Evolutionary conservation across 2,113 vertebrate genomes (phyloP), one percentile per base, ranked within the genome.

Genomic region (Zapus hudsonius): DNA sequence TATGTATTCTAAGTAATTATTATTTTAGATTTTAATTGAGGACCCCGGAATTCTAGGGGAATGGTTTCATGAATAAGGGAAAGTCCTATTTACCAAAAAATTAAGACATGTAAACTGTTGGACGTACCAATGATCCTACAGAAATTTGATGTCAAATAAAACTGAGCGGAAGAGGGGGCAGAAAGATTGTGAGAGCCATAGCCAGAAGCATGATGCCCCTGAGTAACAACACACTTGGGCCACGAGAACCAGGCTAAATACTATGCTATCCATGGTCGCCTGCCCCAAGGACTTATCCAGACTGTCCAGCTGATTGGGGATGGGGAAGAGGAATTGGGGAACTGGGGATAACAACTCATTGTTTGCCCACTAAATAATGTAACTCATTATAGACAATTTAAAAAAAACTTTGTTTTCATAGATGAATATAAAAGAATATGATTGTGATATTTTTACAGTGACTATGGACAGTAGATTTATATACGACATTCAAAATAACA

Each of bases 1-100:
- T 63, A 59, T 64, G 85, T 81, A 90, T 42, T 87, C 66, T 52
- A 82, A 27, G 11, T 8, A 75, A 73, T 70, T 78, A 55, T 61
- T 38, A 40, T 22, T 92, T 92, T 91, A 36, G 67, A 27, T 91
- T 95, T 91, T 85, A 83, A 33, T 11, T 40, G 61, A 84, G 38
- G 29, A 6, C 12, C 11, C 92, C 33, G 72, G 92, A 90, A 61
- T 25, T 12, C 70, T 87, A 67, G 76, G 72, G 23, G n/a, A 87
- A 91, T 47, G 9, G 23, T 20, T 9, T 4, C 57, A 40, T 80
- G 2, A 20, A 69, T 91, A 75, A 89, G 2, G 78, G 31, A 52
- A 82, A 91, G 44, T 10, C 3, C 36, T 13, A 66, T 82, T 69
- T n/a, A n/a, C n/a, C n/a, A n/a, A n/a, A 11, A 90, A 94, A 52